Conservation (phyloP, 2,113 vertebrate genomes). For the Heterotilapia buettikoferi region DNA sequence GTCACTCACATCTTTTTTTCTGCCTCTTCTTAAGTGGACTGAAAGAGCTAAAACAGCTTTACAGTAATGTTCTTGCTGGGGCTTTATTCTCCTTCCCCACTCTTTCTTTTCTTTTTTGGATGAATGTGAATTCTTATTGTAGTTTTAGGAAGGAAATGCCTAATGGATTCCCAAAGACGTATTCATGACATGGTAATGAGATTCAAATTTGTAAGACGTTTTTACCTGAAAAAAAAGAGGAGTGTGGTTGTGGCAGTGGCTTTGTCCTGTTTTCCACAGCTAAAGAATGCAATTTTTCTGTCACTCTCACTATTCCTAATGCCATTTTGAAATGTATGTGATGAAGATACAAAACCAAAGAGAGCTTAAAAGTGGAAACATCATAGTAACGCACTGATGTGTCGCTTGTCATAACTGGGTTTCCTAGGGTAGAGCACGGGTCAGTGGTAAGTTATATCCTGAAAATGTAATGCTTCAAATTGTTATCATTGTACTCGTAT, state of each 20-base stretch:
- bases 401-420: conserved; percentile 5
- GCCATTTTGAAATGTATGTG: background rate
- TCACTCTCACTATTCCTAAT: background rate
- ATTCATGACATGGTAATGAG: conserved; percentile 65
- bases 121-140: conserved; percentile 43
- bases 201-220: conserved; percentile 50
- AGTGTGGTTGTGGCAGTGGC: conserved; percentile 22
- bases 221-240: conserved; percentile 45
- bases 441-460: background rate
- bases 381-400: background rate
- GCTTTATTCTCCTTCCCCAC: conserved; percentile 43
- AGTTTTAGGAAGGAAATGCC: conserved; percentile 43
- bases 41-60: conserved; percentile 60
- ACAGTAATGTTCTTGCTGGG: conserved; percentile 36
- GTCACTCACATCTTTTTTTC: conserved; percentile 53
- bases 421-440: background rate
- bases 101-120: conserved; percentile 18
- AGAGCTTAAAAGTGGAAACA: background rate
- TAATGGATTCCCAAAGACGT: conserved; percentile 51
- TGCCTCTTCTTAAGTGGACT: conserved; percentile 52
- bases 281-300: background rate
- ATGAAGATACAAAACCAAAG: background rate
- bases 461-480: background rate
- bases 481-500: background rate
- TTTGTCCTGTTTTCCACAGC: conserved; percentile 44